Base-by-base conservation (phyloP, 2,113 vertebrate species). In the Scortum barcoo region DNA sequence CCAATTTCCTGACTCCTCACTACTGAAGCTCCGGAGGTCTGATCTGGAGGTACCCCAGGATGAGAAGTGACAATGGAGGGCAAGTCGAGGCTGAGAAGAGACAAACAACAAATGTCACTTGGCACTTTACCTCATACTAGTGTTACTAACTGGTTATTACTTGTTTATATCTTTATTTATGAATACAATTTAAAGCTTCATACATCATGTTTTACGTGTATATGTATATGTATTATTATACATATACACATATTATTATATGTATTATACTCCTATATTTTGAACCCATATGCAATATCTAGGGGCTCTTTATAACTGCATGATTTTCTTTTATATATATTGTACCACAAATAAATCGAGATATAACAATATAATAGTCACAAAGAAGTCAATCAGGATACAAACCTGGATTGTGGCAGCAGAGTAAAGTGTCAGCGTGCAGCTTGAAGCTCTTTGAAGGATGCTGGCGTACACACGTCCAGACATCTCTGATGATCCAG, bases 381-480 rank as follows among this genome's bases (percentile, higher is more conserved):
- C 24, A 12, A 67, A 6, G 1, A 48, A 3, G 11, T 58, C 7
- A 26, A 30, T 13, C 1, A 24, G 17, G 7, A 50, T 12, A 77
- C 78, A 33, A 50, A 92, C 92, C 93, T 91, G 88, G 0, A 56
- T 17, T 36, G 57, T 50, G n/a, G 71, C 17, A 12, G 44, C 5
- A 8, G 38, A 54, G 24, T 48, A 56, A 20, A 84, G 13, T 19
- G 74, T 73, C 60, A 80, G 26, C 17, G 81, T 74, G 91, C 76
- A 87, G 65, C 76, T 72, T 26, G 73, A 81, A 7, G 80, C 89
- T 90, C 83, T 84, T 19, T 91, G 86, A 13, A 94, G 81, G 42
- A 95, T 81, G 33, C 91, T 51, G 75, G 84, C 73, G 63, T 71
- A 93, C 84, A 93, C 78, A 78, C 91, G 91, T 65, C 90, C 81